A percentile compares a stretch with the other conserved stretches of the same genome.
These are phyloP conservation scores for Corythornis leucogaster DNA, from an alignment of 2,797 vertebrate genomes.

Conservation along the genomic window DNA sequence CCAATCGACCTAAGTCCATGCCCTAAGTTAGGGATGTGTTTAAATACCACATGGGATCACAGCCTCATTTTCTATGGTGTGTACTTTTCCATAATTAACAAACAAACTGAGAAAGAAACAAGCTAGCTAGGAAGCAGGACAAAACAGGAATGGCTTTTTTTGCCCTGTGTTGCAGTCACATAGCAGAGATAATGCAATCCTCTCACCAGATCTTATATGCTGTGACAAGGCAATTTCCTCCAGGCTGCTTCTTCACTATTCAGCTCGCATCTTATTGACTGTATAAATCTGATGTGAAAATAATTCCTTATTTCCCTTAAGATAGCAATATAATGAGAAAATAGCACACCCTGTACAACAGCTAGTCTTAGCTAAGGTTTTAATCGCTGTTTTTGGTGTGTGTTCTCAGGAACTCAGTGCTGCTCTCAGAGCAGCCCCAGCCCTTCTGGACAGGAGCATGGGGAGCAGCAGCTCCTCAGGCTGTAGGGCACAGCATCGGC, in stretches of 20 bases:
- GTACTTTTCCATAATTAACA: background rate
- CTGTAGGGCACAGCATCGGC: background rate
- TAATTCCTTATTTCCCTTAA: constrained; percentile 50
- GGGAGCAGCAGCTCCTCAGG: background rate
- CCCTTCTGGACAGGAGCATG: fast-evolving
- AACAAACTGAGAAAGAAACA: background rate
- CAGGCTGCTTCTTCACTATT: constrained; percentile 7
- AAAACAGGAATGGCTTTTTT: background rate
- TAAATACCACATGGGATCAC: background rate
- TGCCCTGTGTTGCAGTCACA: background rate
- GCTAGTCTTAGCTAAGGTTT: background rate
- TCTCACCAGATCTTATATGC: background rate
- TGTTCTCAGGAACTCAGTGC: background rate
- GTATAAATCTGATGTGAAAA: constrained; percentile 46
- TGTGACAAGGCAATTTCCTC: constrained; percentile 3
- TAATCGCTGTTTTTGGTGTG: background rate
- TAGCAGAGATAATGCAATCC: background rate
- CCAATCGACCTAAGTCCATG: background rate
- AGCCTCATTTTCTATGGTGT: background rate
- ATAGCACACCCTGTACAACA: background rate
- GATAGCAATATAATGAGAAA: constrained; percentile 39
- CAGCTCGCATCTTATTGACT: background rate
- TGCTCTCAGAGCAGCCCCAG: background rate
- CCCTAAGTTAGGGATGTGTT: background rate
- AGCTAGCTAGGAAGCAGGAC: background rate